phyloP scores from a whole-genome alignment of 2,113 vertebrate genomes.

The Baryphthengus martii region DNA sequence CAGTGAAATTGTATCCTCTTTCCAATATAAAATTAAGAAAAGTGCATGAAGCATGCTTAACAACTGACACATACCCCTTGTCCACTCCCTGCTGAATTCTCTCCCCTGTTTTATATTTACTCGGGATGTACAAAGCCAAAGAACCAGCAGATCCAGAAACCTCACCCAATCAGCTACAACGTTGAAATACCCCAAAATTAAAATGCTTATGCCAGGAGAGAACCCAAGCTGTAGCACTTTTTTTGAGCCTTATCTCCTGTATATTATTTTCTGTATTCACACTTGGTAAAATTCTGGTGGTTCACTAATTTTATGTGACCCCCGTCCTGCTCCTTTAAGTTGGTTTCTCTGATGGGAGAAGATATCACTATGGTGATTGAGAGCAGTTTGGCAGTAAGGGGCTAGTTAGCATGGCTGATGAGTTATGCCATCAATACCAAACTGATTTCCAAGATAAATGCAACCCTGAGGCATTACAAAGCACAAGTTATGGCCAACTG shows the following conservation, averaged over 20 bases:
- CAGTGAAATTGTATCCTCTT: background rate
- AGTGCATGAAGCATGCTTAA: background rate
- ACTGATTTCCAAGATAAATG: conserved; percentile 46
- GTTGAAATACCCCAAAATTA: background rate
- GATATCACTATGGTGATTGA: background rate
- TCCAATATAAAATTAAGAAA: background rate
- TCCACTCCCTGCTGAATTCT: background rate
- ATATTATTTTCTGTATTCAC: background rate
- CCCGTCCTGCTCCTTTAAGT: background rate
- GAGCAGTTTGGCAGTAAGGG: background rate
- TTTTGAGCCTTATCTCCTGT: background rate
- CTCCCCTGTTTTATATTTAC: accelerated
- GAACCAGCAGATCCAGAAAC: background rate
- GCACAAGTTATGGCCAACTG: conserved; percentile 6
- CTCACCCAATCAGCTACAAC: background rate
- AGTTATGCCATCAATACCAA: conserved; percentile 29
- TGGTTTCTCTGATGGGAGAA: background rate
- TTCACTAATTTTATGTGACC: background rate
- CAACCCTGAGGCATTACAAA: conserved; percentile 2
- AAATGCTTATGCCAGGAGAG: background rate
- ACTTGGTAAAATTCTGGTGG: background rate
- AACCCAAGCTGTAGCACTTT: background rate
- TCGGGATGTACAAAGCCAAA: background rate
- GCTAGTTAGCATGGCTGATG: conserved; percentile 20
- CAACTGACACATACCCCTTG: background rate